Base-by-base conservation (phyloP, 2,113 vertebrate genomes). In the Corythoichthys haematopterus region DNA sequence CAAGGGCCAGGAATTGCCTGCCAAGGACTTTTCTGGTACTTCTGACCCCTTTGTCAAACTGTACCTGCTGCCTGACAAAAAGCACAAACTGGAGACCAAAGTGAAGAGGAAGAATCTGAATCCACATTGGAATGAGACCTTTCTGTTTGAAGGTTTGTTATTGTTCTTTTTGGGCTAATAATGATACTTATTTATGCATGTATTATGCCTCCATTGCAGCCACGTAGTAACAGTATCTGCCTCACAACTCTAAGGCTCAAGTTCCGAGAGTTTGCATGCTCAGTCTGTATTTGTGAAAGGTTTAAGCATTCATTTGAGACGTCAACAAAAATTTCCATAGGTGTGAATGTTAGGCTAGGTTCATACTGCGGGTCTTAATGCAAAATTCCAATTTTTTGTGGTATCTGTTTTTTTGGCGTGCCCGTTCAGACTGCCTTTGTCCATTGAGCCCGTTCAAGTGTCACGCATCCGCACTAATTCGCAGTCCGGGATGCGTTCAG, bases 51-150 rank as follows among this genome's bases (percentile, higher is more conserved):
- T 99, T 0, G 96, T 98, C 81, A 99, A 99, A 93, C 94, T 99
- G 83, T 99, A 99, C 86, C 92, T 99, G 84, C 94, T 98, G 72
- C 97, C 97, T 0, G 97, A 99, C 90, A 99, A 98, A 91, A 99
- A 99, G 92, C 93, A 98, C 94, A 98, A 97, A 90, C 80, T 99
- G 88, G 97, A 99, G 91, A 99, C 97, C 84, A 99, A 99, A 92
- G 95, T 98, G 77, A 99, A 98, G 90, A 89, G 97, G 79, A 99
- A 98, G 93, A 98, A 99, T 88, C 92, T 98, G 70, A 98, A 98
- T 72, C 97, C 97, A 0, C 96, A 98, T 84, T 99, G 97, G 97
- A 99, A 99, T 0, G 97, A 99, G 90, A 99, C 97, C 65, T 98
- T 99, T 84, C 92, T 98, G 69, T 99, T 99, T 0, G 97, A 98